Evolutionary conservation across 2,888 invertebrate genomes (phyloP), one percentile per base, ranked within the genome.

Genomic region (Aromia moschata): DNA sequence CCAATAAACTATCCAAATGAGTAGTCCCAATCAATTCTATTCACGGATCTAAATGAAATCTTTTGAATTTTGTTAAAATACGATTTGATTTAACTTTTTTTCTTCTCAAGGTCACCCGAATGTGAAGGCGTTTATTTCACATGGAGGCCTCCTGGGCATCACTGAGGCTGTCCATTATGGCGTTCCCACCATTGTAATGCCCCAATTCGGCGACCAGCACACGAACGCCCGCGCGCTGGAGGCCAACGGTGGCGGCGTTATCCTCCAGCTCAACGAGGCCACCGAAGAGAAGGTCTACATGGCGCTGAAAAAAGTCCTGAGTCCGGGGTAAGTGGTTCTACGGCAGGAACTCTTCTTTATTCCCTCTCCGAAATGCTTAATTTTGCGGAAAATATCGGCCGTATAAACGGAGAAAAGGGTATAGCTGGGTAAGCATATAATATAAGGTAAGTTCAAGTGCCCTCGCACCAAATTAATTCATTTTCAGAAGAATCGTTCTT

Each of bases 171-270:
- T 88, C 2, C 86, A 89, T 66, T 86, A 87, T 49, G 89, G 87
- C 9, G 84, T 87, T 31, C 89, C 90, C 3, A 80, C 87, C 44
- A 78, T 91, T 3, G 84, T 88, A 2, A 84, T 90, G 25, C 90
- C 90, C 2, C 83, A 90, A 45, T 90, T 87, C 70, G 90, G 89
- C 1, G 89, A 90, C 73, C 90, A 90, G 72, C 86, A 85, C 61
- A 83, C 86, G 0, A 90, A 90, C 73, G 87, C 87, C 0, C 83
- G 84, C 38, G 85, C 85, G 0, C 75, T 87, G 1, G 83, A 84
- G 70, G 86, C 86, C 45, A 84, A 84, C 5, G 87, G 87, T 3
- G 79, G 87, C 2, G 89, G 87, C 0, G 79, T 84, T 0, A 81
- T 86, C 3, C 79, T 90, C 1, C 74, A 84, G 33, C 86, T 86